Percentiles rank a stretch among this genome's conserved stretches.
These are phyloP conservation scores for Hozukius guyotensis DNA, from an alignment of 2,797 vertebrate genomes.

Conservation along the genomic window DNA sequence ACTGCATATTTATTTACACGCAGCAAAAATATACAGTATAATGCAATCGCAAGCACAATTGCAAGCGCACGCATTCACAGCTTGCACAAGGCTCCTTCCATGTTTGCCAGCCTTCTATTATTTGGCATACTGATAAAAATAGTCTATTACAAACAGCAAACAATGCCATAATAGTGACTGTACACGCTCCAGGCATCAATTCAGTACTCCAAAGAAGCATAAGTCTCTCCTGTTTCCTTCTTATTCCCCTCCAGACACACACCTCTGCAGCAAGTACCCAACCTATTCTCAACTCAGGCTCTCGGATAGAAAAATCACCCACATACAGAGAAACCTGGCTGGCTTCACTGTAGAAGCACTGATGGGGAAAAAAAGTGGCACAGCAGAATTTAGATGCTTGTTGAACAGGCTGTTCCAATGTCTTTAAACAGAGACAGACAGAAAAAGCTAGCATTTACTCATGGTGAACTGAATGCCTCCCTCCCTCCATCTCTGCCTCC, in stretches of 20 bases:
- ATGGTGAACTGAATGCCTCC: neutral
- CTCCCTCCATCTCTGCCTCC: neutral
- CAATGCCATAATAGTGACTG: slow-evolving; percentile 6
- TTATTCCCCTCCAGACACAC: slow-evolving; percentile 50
- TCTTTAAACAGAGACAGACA: slow-evolving; percentile 10
- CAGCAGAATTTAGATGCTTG: slow-evolving; percentile 19
- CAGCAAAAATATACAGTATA: slow-evolving; percentile 13
- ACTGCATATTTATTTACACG: slow-evolving; percentile 1
- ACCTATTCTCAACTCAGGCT: slow-evolving; percentile 38
- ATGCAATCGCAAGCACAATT: neutral
- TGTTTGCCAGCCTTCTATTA: slow-evolving; percentile 1
- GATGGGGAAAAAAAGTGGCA: neutral
- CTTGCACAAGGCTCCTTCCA: neutral
- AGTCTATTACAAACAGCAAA: slow-evolving; percentile 26
- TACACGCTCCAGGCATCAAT: slow-evolving; percentile 13
- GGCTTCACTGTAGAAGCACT: slow-evolving; percentile 20
- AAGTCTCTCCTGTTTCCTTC: slow-evolving; percentile 18
- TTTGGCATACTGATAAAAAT: slow-evolving; percentile 19
- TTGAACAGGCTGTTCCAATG: slow-evolving; percentile 15
- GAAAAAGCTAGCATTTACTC: neutral
- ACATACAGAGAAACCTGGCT: slow-evolving; percentile 47
- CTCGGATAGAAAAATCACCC: slow-evolving; percentile 45
- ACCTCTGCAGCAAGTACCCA: slow-evolving; percentile 44
- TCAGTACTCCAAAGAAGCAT: slow-evolving; percentile 28
- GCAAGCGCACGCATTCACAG: neutral